Conservation (phyloP, 92 coral and sea anemone species). For the Hydrozoanthus gracilis region DNA sequence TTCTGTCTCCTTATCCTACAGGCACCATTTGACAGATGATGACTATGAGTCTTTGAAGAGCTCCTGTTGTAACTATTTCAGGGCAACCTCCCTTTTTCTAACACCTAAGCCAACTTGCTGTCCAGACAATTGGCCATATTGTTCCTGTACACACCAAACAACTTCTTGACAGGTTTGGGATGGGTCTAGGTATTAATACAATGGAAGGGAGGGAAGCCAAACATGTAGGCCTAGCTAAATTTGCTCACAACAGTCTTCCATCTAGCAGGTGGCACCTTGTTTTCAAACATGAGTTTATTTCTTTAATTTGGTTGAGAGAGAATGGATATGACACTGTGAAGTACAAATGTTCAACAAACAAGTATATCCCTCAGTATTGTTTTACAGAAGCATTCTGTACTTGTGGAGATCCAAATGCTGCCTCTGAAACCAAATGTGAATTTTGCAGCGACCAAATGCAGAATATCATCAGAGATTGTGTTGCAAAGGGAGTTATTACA, state of each 20-base stretch:
- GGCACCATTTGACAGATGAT: constrained; percentile 39
- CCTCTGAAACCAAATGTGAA: background rate
- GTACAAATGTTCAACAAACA: constrained; percentile 2
- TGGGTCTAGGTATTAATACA: constrained; percentile 21
- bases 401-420: constrained; percentile 33
- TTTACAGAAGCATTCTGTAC: constrained; percentile 19
- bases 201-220: constrained; percentile 40
- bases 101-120: constrained; percentile 18
- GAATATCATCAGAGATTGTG: constrained; percentile 12
- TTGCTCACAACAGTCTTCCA: background rate
- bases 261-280: constrained; percentile 17
- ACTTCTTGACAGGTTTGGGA: constrained; percentile 28
- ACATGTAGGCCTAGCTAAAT: constrained; percentile 9
- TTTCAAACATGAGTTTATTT: constrained; percentile 25
- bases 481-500: constrained; percentile 18
- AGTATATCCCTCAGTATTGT: constrained; percentile 8
- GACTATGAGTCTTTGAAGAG: background rate
- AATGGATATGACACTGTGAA: constrained; percentile 21
- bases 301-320: constrained; percentile 33
- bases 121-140: constrained; percentile 30
- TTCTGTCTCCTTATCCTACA: constrained; percentile 62
- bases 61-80: constrained; percentile 3
- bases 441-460: constrained; percentile 24
- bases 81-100: constrained; percentile 8
- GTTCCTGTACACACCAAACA: constrained; percentile 24